These are phyloP conservation scores for Lucilia sericata DNA, from an alignment of 1,140 invertebrate species.

Conservation along the genomic window DNA sequence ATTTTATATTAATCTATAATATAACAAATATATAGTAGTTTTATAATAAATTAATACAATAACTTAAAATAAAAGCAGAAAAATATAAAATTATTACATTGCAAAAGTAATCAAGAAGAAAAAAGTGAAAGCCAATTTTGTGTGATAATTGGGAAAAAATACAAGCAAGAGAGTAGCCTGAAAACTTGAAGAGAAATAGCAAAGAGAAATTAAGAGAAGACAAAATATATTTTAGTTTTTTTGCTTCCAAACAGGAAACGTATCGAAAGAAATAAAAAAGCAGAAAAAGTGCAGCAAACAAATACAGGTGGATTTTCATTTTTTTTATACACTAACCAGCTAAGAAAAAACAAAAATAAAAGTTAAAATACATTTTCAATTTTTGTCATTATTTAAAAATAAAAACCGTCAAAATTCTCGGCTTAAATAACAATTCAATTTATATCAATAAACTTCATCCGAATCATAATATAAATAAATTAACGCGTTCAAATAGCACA, in stretches of 20 bases:
- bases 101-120: conserved; percentile 32
- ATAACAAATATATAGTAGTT: not conserved
- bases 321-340: conserved; percentile 36
- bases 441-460: conserved; percentile 54
- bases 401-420: conserved; percentile 63
- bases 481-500: conserved; percentile 55
- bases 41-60: conserved; percentile 28
- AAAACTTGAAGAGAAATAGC: not conserved
- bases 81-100: not conserved
- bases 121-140: conserved; percentile 38
- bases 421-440: conserved; percentile 55
- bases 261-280: conserved; percentile 38
- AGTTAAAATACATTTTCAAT: conserved; percentile 15
- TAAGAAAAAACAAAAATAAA: conserved; percentile 18
- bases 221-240: not conserved
- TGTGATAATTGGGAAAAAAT: conserved; percentile 24
- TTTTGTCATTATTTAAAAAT: conserved; percentile 29
- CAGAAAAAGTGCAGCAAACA: conserved; percentile 40
- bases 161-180: not conserved
- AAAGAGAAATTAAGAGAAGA: conserved; percentile 23
- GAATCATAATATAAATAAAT: conserved; percentile 33
- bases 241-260: conserved; percentile 19
- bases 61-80: not conserved
- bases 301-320: conserved; percentile 40
- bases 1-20: conserved; percentile 25